Evolutionary conservation across 1,140 invertebrate genomes (phyloP).

Genomic region (Pseudomyrmex pallidus): DNA sequence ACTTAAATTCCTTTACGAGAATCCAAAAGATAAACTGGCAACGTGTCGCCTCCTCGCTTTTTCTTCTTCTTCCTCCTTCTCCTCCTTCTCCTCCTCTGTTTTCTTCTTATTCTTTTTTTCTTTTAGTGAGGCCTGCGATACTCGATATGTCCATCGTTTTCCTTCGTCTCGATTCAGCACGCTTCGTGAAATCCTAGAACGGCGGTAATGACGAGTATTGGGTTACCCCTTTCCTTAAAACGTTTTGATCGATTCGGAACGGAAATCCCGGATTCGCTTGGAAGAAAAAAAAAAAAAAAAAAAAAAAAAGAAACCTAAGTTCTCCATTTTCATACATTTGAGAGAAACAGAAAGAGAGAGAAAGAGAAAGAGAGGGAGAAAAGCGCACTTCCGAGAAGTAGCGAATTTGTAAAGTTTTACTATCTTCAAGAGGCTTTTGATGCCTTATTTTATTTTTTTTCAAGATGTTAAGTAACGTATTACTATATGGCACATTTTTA

Average conservation of each 20-base stretch:
- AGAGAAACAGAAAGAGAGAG: background rate
- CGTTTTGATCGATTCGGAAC: slow-evolving; percentile 53
- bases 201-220: slow-evolving; percentile 56
- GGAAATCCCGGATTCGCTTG: slow-evolving; percentile 45
- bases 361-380: background rate
- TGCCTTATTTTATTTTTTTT: background rate
- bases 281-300: background rate
- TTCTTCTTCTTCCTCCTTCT: background rate
- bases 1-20: slow-evolving; percentile 69
- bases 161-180: slow-evolving; percentile 43
- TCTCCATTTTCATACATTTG: slow-evolving; percentile 46
- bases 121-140: slow-evolving; percentile 16
- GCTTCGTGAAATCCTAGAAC: slow-evolving; percentile 48
- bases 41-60: background rate
- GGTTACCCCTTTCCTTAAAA: slow-evolving; percentile 41
- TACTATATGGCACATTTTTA: too few species aligned
- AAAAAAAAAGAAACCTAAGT: background rate
- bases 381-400: background rate
- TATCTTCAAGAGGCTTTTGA: background rate
- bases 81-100: background rate
- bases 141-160: slow-evolving; percentile 52
- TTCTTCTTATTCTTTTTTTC: background rate
- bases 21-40: slow-evolving; percentile 63
- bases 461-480: background rate
- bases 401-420: slow-evolving; percentile 47